Percentiles rank a stretch among this genome's conserved stretches.
phyloP scores from a whole-genome alignment of 2,113 vertebrate species.

The Peromyscus maniculatus region DNA sequence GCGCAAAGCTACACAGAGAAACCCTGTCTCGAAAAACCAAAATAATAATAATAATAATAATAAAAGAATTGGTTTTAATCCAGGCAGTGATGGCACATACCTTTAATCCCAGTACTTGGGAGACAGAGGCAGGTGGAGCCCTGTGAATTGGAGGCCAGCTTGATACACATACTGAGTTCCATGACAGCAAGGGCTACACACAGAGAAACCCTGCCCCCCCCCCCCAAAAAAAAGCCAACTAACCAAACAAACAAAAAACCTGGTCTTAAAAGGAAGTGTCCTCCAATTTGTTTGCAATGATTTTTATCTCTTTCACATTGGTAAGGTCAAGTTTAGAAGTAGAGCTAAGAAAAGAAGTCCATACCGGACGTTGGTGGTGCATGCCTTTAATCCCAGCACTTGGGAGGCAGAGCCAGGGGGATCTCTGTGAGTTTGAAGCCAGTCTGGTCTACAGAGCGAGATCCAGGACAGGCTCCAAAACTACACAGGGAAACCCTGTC shows the following conservation, averaged over 20 bases:
- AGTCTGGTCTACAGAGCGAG: no score
- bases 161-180: not conserved
- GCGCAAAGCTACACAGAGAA: no score
- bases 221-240: not conserved
- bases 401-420: no score
- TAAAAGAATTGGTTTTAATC: not conserved
- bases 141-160: not conserved
- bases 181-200: not conserved
- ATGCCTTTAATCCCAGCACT: no score
- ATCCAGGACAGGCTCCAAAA: no score
- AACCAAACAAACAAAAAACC: not conserved
- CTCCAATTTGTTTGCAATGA: not conserved
- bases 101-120: not conserved
- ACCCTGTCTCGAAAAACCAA: no score
- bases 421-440: no score
- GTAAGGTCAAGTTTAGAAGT: conserved; percentile 17
- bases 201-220: not conserved
- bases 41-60: no score
- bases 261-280: not conserved
- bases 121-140: not conserved
- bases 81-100: not conserved
- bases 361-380: no score
- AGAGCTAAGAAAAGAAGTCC: conserved; percentile 19
- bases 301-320: conserved; percentile 22
- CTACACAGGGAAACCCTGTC: no score